Percentiles rank a stretch among this genome's conserved stretches.
These are phyloP conservation scores for Paraplagusia blochii DNA, from an alignment of 2,113 vertebrate species.

Conservation along the genomic window DNA sequence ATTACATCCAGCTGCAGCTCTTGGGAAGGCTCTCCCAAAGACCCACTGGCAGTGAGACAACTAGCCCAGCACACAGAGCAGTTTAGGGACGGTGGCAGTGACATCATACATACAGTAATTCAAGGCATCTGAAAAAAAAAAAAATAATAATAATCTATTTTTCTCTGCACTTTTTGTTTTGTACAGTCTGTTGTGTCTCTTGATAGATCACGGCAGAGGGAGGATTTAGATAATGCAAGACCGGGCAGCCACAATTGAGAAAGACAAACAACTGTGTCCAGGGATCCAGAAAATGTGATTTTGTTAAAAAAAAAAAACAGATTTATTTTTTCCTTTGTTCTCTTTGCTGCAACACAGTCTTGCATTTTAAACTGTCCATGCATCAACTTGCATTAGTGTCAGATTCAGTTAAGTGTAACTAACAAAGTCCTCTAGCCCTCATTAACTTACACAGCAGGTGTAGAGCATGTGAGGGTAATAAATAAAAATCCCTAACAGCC, in stretches of 20 bases:
- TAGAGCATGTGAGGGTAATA: not conserved
- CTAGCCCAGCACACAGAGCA: constrained; percentile 19
- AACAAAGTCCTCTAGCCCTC: too few relatives aligned
- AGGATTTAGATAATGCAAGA: constrained; percentile 45
- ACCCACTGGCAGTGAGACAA: constrained; percentile 18
- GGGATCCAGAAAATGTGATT: constrained; percentile 34
- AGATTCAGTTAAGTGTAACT: too few relatives aligned
- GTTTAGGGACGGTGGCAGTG: constrained; percentile 21
- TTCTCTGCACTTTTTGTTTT: constrained; percentile 38
- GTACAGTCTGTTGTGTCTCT: constrained; percentile 46
- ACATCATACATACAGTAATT: constrained; percentile 28
- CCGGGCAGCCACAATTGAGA: constrained; percentile 22
- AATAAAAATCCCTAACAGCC: not conserved
- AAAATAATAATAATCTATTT: constrained; percentile 34
- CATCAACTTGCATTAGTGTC: too few relatives aligned
- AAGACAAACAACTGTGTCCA: constrained; percentile 46
- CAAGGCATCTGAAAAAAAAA: constrained; percentile 29
- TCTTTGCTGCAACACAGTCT: not conserved
- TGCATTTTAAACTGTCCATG: too few relatives aligned
- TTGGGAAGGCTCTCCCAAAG: constrained; percentile 5
- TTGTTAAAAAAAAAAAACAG: constrained; percentile 21
- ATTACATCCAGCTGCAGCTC: constrained; percentile 23
- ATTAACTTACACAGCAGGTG: too few relatives aligned
- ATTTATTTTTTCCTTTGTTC: not conserved
- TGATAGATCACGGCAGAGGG: constrained; percentile 27